Conservation (phyloP, 1,140 invertebrate genomes). For the Cardiocondyla obscurior region DNA sequence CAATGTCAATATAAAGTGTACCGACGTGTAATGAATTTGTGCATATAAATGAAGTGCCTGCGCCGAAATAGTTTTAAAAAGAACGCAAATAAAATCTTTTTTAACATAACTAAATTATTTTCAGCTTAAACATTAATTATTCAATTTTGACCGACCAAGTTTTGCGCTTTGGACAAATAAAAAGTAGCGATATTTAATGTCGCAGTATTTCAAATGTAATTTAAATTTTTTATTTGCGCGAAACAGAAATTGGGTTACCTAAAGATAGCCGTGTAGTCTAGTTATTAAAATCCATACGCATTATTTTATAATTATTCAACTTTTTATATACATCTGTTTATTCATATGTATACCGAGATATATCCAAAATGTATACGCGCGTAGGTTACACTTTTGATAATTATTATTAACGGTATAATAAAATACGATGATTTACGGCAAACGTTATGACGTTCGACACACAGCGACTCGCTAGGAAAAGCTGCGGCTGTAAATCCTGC, state of each 20-base stretch:
- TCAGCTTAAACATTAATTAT: background rate
- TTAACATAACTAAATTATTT: background rate
- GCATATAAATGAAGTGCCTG: background rate
- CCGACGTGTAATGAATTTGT: background rate
- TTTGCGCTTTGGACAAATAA: background rate
- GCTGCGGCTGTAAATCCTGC: constrained; percentile 26
- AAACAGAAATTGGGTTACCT: background rate
- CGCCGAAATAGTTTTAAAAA: background rate
- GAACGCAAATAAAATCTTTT: background rate
- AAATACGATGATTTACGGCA: constrained; percentile 37
- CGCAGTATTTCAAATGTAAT: background rate
- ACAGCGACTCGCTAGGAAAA: background rate
- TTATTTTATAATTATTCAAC: background rate
- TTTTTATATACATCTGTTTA: background rate
- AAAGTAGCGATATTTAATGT: background rate
- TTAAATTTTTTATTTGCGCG: background rate
- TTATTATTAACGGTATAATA: constrained; percentile 40
- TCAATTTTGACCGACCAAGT: background rate
- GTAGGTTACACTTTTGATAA: background rate
- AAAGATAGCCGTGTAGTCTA: background rate
- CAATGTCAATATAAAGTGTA: background rate
- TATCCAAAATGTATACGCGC: no score
- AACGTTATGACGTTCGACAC: background rate
- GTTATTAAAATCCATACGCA: background rate
- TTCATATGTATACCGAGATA: background rate